phyloP scores from a whole-genome alignment of 2,113 vertebrate species.

The Chionodraco myersi region DNA sequence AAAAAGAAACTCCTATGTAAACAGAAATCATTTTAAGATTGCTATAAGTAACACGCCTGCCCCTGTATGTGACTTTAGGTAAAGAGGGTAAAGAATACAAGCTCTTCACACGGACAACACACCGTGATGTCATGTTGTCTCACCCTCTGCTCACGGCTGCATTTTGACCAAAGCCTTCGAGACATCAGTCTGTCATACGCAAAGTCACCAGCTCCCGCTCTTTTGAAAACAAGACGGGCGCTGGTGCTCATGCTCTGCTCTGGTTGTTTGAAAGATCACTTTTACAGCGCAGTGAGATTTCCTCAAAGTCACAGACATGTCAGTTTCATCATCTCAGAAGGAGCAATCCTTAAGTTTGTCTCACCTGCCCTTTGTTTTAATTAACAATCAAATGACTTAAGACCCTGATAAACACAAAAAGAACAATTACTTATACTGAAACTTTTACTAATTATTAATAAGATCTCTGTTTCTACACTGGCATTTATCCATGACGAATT shows the following conservation, averaged over 20 bases:
- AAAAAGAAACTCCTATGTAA: conserved; percentile 60
- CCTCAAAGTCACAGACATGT: conserved; percentile 17
- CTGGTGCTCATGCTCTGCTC: conserved; percentile 13
- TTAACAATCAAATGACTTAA: conserved; percentile 47
- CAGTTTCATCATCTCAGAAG: conserved; percentile 19
- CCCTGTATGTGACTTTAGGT: conserved; percentile 58
- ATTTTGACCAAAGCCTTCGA: conserved; percentile 23
- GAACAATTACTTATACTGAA: conserved; percentile 53
- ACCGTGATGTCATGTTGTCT: conserved; percentile 23
- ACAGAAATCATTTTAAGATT: conserved; percentile 76
- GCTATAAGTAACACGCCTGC: conserved; percentile 69
- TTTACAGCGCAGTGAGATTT: conserved; percentile 45
- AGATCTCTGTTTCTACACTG: conserved; percentile 43
- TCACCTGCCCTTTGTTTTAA: conserved; percentile 39
- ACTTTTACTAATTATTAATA: conserved; percentile 47
- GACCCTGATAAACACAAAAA: conserved; percentile 66
- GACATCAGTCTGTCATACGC: conserved; percentile 22
- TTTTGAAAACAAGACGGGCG: conserved; percentile 33
- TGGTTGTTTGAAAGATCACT: conserved; percentile 28
- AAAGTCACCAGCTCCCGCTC: conserved; percentile 42
- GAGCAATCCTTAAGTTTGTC: conserved; percentile 34
- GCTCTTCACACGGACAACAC: conserved; percentile 37
- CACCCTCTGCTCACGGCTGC: conserved; percentile 16
- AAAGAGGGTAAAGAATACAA: conserved; percentile 61
- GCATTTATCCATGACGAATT: conserved; percentile 50